Percentiles rank a stretch among this genome's conserved stretches.
phyloP scores from a whole-genome alignment of 1,140 invertebrate genomes.

The Cydia amplana region DNA sequence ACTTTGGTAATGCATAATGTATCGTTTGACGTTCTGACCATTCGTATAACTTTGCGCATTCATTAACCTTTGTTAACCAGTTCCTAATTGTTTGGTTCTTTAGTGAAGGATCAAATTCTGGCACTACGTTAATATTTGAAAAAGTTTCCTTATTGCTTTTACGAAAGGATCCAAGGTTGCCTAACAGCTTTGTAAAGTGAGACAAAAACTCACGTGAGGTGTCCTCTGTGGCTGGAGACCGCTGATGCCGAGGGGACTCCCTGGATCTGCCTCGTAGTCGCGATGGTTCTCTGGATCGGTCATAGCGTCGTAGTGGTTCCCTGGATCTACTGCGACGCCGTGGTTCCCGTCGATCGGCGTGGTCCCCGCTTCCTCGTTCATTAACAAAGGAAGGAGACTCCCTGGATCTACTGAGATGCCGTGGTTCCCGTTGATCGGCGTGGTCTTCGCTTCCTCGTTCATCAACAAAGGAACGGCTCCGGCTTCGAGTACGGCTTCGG shows the following conservation, averaged over 20 bases:
- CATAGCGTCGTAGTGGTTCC: background rate
- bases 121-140: background rate
- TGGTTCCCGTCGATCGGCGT: background rate
- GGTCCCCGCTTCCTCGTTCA: too few species aligned
- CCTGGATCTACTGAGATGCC: background rate
- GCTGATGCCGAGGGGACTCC: background rate
- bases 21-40: slow-evolving; percentile 11
- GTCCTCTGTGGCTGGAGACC: background rate
- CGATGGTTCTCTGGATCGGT: background rate
- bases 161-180: background rate
- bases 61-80: slow-evolving; percentile 18
- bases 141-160: background rate
- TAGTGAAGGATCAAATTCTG: slow-evolving; percentile 6
- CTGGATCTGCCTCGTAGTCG: background rate
- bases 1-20: slow-evolving; percentile 35
- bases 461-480: background rate
- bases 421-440: background rate
- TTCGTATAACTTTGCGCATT: slow-evolving; percentile 17
- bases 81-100: background rate
- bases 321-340: background rate
- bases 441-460: background rate
- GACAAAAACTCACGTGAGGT: slow-evolving; percentile 3
- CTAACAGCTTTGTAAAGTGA: background rate
- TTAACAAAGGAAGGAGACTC: background rate
- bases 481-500: background rate